phyloP scores from a whole-genome alignment of 2,888 invertebrate genomes.

The Rhamnusium bicolor region DNA sequence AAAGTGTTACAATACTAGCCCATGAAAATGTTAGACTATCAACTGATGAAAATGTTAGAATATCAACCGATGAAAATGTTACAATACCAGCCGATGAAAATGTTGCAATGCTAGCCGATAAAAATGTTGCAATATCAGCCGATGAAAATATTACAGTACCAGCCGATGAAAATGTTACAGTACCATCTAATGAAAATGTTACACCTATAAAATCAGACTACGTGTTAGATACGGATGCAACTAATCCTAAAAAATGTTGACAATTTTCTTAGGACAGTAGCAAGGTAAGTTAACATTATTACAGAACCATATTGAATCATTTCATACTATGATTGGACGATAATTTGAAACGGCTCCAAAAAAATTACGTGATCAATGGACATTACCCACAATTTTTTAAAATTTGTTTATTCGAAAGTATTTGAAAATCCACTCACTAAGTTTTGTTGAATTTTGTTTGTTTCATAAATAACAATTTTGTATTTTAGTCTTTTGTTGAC shows the following conservation, averaged over 20 bases:
- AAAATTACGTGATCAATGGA: too few relatives aligned
- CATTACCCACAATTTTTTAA: too few relatives aligned
- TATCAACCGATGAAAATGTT: background rate
- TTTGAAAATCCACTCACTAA: too few relatives aligned
- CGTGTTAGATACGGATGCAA: background rate
- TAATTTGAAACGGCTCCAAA: too few relatives aligned
- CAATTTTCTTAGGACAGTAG: background rate
- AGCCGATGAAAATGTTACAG: background rate
- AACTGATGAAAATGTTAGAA: constrained; percentile 2
- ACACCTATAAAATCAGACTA: background rate
- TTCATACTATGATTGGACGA: too few relatives aligned
- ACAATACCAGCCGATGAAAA: constrained; percentile 35
- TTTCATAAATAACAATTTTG: too few relatives aligned
- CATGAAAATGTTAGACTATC: background rate
- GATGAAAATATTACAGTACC: constrained; percentile 26
- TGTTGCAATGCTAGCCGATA: constrained; percentile 38
- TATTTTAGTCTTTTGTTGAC: too few relatives aligned
- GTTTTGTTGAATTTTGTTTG: too few relatives aligned
- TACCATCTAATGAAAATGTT: background rate
- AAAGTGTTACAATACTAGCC: constrained; percentile 23
- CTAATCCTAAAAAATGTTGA: background rate
- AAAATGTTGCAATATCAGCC: constrained; percentile 39
- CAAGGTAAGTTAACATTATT: background rate
- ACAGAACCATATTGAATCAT: too few relatives aligned
- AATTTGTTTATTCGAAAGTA: too few relatives aligned